Percentiles rank a stretch among this genome's conserved stretches.
Conservation (phyloP, 1,140 invertebrate genomes). For the Drosophila ironensis region DNA sequence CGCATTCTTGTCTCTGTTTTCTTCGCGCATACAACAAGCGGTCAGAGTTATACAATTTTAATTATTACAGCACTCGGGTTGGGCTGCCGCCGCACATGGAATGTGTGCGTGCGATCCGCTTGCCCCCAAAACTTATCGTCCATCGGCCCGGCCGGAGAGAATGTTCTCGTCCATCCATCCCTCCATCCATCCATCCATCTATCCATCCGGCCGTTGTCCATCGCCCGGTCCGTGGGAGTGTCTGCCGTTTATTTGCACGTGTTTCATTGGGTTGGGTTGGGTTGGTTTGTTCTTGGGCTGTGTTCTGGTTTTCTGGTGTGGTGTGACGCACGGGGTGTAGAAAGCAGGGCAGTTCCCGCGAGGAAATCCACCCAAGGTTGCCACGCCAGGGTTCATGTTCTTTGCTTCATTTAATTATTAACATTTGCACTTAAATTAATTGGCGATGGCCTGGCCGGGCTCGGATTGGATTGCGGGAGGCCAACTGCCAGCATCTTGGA, state of each 20-base stretch:
- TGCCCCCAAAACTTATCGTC: slow-evolving; percentile 1
- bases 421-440: slow-evolving; percentile 44
- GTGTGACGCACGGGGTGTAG: no score
- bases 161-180: not conserved
- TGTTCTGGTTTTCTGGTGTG: no score
- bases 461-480: no score
- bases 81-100: not conserved
- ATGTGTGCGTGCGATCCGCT: not conserved
- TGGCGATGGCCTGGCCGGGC: slow-evolving; percentile 18
- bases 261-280: no score
- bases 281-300: no score
- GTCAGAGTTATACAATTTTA: slow-evolving; percentile 12
- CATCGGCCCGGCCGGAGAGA: not conserved
- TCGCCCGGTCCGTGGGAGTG: no score
- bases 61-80: slow-evolving; percentile 10
- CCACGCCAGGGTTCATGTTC: no score
- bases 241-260: slow-evolving; percentile 18
- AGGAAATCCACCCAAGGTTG: not conserved
- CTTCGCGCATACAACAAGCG: not conserved
- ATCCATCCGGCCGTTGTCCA: no score
- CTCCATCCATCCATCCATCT: no score
- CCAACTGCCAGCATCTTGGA: no score
- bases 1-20: slow-evolving; percentile 7
- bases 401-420: no score
- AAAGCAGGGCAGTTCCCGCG: not conserved